These are phyloP conservation scores for Actinia equina DNA, from an alignment of 64 coral and sea anemone genomes.

Conservation along the genomic window DNA sequence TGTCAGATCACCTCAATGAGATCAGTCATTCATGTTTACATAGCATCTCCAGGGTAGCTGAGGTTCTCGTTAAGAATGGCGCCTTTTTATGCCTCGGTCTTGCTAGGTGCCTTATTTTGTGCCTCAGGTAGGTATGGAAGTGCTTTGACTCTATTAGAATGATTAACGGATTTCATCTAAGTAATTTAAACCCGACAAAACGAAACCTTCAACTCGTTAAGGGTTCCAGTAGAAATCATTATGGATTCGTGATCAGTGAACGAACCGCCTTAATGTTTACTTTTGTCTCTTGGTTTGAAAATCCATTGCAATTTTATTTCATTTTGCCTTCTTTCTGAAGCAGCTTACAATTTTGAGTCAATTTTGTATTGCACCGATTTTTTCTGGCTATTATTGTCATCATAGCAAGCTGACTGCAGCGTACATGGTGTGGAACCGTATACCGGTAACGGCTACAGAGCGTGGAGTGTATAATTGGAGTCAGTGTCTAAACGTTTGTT, in stretches of 20 bases:
- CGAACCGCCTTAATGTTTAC: neutral
- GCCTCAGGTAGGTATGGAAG: neutral
- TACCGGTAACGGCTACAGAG: neutral
- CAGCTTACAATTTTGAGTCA: neutral
- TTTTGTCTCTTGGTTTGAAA: neutral
- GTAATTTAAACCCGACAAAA: neutral
- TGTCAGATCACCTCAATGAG: neutral
- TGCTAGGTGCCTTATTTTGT: neutral
- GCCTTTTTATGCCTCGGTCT: neutral
- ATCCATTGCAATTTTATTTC: neutral
- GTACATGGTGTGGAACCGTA: too few relatives aligned
- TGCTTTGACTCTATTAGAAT: neutral
- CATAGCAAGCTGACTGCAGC: neutral
- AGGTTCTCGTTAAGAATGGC: neutral
- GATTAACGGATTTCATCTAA: neutral
- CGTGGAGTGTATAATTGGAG: neutral
- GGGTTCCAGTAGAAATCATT: neutral
- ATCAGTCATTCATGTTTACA: neutral
- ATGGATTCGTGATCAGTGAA: neutral
- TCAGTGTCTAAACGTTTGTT: neutral
- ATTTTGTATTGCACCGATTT: neutral
- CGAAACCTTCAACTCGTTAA: neutral
- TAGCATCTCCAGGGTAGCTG: neutral
- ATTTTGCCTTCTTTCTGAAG: neutral
- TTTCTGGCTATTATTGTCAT: neutral